Evolutionary conservation across 2,113 vertebrate genomes (phyloP).

Genomic region (Laticauda colubrina): DNA sequence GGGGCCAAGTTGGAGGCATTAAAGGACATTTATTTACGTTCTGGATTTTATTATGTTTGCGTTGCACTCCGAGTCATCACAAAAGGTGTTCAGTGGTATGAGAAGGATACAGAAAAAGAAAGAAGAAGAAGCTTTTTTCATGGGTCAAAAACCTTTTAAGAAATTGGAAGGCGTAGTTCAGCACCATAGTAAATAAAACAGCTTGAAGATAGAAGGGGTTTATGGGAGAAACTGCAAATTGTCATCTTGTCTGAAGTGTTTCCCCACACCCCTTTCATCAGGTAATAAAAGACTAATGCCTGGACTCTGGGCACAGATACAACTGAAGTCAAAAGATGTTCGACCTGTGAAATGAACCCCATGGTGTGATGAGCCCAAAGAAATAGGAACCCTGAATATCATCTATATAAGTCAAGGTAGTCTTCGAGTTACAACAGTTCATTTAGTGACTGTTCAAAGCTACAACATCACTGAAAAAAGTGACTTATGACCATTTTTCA

Average conservation of each 20-base stretch:
- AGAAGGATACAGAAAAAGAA: background rate
- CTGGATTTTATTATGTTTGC: no score
- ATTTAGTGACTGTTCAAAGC: background rate
- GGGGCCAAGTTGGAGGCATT: no score
- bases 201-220: background rate
- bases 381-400: background rate
- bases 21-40: no score
- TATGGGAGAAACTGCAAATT: background rate
- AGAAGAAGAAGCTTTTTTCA: background rate
- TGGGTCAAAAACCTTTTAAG: background rate
- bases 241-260: background rate
- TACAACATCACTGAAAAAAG: background rate
- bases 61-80: no score
- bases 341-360: background rate
- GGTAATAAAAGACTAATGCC: background rate
- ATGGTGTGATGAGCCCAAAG: background rate
- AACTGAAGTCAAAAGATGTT: background rate
- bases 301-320: background rate
- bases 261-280: background rate
- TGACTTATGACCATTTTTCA: background rate
- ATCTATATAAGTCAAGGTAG: background rate
- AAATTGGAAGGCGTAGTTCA: background rate
- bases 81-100: background rate
- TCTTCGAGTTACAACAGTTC: background rate
- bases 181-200: background rate